A percentile compares a stretch with the other conserved stretches of the same genome.
phyloP scores from a whole-genome alignment of 2,888 invertebrate species.

The Camptogramma bilineatum region DNA sequence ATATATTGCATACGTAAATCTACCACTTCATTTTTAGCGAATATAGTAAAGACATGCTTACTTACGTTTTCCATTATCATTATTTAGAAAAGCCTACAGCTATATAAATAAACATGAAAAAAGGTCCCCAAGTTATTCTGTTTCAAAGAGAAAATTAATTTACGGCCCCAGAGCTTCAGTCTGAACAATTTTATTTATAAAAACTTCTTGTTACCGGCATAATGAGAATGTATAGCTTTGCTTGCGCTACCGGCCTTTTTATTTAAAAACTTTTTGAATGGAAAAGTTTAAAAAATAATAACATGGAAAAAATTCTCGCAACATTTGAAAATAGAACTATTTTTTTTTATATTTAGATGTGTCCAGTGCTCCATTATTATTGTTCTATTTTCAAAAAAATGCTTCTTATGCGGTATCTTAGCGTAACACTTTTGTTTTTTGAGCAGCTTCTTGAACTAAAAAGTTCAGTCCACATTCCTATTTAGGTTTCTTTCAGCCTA shows the following conservation, averaged over 20 bases:
- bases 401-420: too few relatives aligned
- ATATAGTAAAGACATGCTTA: background rate
- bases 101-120: background rate
- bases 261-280: conserved; percentile 9
- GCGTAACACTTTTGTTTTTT: too few relatives aligned
- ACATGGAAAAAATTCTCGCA: background rate
- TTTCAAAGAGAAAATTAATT: conserved; percentile 17
- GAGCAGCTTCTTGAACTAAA: background rate
- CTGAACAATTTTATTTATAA: conserved; percentile 12
- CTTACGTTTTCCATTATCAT: background rate
- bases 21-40: too few relatives aligned
- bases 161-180: conserved; percentile 10
- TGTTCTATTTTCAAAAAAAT: too few relatives aligned
- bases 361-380: background rate
- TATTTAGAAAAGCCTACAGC: background rate
- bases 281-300: background rate
- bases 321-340: background rate
- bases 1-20: too few relatives aligned
- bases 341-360: background rate
- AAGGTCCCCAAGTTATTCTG: conserved; percentile 1
- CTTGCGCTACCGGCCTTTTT: conserved; percentile 11
- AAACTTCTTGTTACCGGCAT: conserved; percentile 18
- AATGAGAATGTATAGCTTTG: conserved; percentile 25
- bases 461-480: conserved; percentile 12
- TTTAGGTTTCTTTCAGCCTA: conserved; percentile 16